Evolutionary conservation across 2,888 invertebrate genomes (phyloP), one percentile per base, ranked within the genome.

Genomic region (Dinocampus coccinellae): DNA sequence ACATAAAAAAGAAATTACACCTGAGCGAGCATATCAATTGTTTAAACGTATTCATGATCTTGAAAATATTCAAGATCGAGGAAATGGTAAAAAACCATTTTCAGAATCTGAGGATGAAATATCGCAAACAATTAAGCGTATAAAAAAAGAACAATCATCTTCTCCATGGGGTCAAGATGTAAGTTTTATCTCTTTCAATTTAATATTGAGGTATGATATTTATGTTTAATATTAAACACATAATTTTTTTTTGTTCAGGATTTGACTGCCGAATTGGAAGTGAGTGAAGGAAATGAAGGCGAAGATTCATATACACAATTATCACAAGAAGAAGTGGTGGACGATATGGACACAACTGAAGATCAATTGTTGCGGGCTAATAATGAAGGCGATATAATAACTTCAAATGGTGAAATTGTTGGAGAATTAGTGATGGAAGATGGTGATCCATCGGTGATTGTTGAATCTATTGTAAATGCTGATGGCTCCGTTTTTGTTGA

Each of bases 401-500:
- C 81, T 2, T 75, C 84, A 0, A 83, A 82, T 29, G 83, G 85
- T 7, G 84, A 85, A 77, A 85, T 86, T 63, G 85, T 86, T 0
- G 81, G 84, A 2, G 85, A 86, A 71, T 71, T 86, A n/a, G 84
- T 85, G 13, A 84, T 86, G 84, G 84, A 86, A 73, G 83, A 83
- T 61, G 82, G 82, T 0, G 86, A 86, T 76, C 86, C 86, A 4
- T 86, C 86, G 3, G 86, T 86, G 13, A 86, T 86, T 61, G 85
- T 86, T 4, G 86, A 86, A 69, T 85, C 86, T 3, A 84, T 86
- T 16, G 86, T 84, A 2, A 85, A 86, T 36, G 79, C 85, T 2
- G 86, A 86, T 71, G 84, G 84, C 55, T 84, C 85, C 1, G 85
- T 86, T 60, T 86, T 85, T 39, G 86, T 85, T 3, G 85, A 86